phyloP scores from a whole-genome alignment of 2,113 vertebrate species.

The Zosterops hypoxanthus region DNA sequence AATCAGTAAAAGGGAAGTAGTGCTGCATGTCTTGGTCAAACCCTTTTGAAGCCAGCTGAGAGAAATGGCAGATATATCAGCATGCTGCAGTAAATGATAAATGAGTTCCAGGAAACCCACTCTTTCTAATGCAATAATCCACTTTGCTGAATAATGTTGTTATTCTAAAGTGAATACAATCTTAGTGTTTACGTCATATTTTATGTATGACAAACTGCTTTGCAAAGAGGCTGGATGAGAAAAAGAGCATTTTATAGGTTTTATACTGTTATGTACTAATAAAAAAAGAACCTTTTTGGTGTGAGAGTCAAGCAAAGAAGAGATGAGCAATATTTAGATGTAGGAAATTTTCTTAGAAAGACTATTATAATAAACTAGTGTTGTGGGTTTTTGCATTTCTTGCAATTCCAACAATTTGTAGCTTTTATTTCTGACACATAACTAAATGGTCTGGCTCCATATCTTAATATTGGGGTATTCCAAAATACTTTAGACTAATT shows the following conservation, averaged over 20 bases:
- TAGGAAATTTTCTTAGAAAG: neutral
- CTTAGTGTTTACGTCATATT: neutral
- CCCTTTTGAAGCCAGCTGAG: neutral
- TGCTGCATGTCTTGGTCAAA: neutral
- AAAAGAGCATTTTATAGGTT: neutral
- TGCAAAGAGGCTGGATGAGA: neutral
- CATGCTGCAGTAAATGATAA: neutral
- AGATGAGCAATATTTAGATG: neutral
- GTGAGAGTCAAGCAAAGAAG: neutral
- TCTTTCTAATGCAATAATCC: neutral
- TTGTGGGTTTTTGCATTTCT: too few species aligned
- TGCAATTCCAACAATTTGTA: neutral
- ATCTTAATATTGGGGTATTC: neutral
- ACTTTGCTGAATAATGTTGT: neutral
- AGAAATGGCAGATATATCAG: neutral
- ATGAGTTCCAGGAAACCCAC: neutral
- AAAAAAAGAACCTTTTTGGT: neutral
- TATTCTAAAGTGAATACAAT: neutral
- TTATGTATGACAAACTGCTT: neutral
- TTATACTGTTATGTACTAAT: neutral
- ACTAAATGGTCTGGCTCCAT: neutral
- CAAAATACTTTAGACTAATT: neutral
- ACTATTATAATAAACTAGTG: neutral
- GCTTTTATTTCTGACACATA: neutral
- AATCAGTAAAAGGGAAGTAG: neutral